A percentile compares a stretch with the other conserved stretches of the same genome.
phyloP scores from a whole-genome alignment of 35 echinoderm and acorn worm species.

The Anneissia japonica region DNA sequence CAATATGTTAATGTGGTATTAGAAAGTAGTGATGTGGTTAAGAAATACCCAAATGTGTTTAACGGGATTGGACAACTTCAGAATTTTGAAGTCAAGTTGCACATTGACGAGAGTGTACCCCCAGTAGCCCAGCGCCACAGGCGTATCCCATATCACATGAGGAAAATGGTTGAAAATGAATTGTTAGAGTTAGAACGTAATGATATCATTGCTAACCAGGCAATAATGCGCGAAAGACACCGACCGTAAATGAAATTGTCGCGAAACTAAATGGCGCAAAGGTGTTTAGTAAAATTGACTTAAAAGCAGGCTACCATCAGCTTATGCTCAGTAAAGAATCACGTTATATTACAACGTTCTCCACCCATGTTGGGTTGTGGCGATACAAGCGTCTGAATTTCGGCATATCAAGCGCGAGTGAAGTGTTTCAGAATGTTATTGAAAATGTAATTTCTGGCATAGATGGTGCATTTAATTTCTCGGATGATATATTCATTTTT shows the following conservation, averaged over 20 bases:
- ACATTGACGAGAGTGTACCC: conserved; percentile 30
- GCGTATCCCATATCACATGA: conserved; percentile 25
- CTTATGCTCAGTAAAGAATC: too few relatives aligned
- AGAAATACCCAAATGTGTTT: conserved; percentile 22
- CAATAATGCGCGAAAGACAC: too few relatives aligned
- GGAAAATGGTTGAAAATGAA: conserved; percentile 22
- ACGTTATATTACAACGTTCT: too few relatives aligned
- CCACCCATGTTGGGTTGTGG: background rate
- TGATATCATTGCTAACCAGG: conserved; percentile 36
- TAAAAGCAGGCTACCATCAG: background rate
- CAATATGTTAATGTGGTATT: background rate
- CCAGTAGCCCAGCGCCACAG: conserved; percentile 28
- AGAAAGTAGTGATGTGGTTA: background rate
- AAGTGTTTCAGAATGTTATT: too few relatives aligned
- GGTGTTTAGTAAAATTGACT: background rate
- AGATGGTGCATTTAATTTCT: too few relatives aligned
- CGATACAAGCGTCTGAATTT: too few relatives aligned
- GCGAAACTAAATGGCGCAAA: background rate
- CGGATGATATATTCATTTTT: too few relatives aligned
- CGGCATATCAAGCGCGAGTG: too few relatives aligned
- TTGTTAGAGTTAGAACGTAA: conserved; percentile 17
- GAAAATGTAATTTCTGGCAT: too few relatives aligned
- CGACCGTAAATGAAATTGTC: background rate
- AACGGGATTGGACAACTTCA: conserved; percentile 49
- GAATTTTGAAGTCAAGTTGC: conserved; percentile 15